phyloP scores from a whole-genome alignment of 2,888 invertebrate genomes.

The Syrista parreyssii region DNA sequence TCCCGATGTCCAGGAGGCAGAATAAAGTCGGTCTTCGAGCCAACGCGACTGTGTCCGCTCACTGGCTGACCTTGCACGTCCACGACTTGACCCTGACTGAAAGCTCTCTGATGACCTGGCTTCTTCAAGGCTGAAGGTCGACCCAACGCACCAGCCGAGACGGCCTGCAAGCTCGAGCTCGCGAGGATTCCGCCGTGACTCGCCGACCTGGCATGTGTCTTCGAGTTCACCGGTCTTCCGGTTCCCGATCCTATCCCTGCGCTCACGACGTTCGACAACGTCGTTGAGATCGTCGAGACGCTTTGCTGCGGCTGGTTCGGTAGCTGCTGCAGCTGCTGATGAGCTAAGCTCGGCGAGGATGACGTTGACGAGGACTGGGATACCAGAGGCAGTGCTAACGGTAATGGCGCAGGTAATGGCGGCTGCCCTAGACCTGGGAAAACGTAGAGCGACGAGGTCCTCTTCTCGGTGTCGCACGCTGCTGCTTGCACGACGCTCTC shows the following conservation, averaged over 20 bases:
- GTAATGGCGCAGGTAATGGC: conserved; percentile 31
- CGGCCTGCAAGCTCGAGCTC: conserved; percentile 54
- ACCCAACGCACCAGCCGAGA: conserved; percentile 59
- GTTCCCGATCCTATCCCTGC: conserved; percentile 17
- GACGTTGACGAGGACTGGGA: conserved; percentile 58
- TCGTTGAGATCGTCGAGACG: conserved; percentile 22
- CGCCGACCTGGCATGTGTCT: conserved; percentile 80
- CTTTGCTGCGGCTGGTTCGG: conserved; percentile 33
- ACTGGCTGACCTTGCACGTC: conserved; percentile 67
- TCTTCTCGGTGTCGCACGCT: conserved; percentile 57
- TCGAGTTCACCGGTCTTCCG: conserved; percentile 31
- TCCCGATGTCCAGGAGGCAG: conserved; percentile 89
- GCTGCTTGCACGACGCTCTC: conserved; percentile 72
- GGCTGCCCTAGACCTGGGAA: conserved; percentile 57
- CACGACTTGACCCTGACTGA: conserved; percentile 88
- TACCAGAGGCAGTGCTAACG: conserved; percentile 46
- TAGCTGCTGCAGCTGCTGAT: conserved; percentile 6
- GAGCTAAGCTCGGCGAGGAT: conserved; percentile 37
- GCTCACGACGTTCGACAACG: conserved; percentile 18
- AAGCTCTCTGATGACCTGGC: conserved; percentile 83
- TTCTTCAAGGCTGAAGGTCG: conserved; percentile 80
- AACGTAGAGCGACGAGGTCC: conserved; percentile 58
- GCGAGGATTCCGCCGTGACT: conserved; percentile 83
- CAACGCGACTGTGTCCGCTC: conserved; percentile 81
- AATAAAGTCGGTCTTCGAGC: conserved; percentile 90